These are phyloP conservation scores for Plecturocebus donacophilus DNA, from an alignment of 2,113 vertebrate species.

Conservation along the genomic window DNA sequence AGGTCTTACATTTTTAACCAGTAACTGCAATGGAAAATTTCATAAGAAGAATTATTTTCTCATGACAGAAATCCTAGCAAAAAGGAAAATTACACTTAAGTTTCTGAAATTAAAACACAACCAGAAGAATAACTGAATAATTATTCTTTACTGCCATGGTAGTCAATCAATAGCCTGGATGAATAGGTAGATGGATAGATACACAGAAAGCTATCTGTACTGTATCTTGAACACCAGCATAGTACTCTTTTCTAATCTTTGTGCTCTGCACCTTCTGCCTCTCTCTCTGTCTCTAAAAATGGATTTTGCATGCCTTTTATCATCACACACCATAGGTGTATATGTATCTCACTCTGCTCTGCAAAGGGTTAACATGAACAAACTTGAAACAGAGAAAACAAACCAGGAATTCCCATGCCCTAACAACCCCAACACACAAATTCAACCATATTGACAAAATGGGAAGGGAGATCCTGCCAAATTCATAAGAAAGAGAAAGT, in stretches of 20 bases:
- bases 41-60: constrained; percentile 17
- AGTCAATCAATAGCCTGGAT: not conserved
- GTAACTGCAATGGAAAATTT: constrained; percentile 30
- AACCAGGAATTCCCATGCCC: not conserved
- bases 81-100: constrained; percentile 19
- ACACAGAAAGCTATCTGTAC: not conserved
- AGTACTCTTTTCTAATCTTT: not conserved
- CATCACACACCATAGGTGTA: not conserved
- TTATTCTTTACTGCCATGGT: not conserved
- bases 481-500: not conserved
- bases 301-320: not conserved
- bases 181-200: not conserved
- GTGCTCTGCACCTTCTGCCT: not conserved
- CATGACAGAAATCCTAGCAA: not conserved
- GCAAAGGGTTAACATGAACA: not conserved
- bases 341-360: not conserved
- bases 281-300: too few relatives aligned
- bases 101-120: constrained; percentile 44
- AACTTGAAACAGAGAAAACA: not conserved
- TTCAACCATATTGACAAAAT: not conserved
- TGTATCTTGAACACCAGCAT: not conserved
- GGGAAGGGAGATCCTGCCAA: not conserved
- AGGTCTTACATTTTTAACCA: not conserved
- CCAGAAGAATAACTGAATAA: constrained; percentile 9
- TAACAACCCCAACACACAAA: not conserved